These are phyloP conservation scores for Sarotherodon lohbergeri DNA, from an alignment of 2,113 vertebrate species.

Conservation along the genomic window DNA sequence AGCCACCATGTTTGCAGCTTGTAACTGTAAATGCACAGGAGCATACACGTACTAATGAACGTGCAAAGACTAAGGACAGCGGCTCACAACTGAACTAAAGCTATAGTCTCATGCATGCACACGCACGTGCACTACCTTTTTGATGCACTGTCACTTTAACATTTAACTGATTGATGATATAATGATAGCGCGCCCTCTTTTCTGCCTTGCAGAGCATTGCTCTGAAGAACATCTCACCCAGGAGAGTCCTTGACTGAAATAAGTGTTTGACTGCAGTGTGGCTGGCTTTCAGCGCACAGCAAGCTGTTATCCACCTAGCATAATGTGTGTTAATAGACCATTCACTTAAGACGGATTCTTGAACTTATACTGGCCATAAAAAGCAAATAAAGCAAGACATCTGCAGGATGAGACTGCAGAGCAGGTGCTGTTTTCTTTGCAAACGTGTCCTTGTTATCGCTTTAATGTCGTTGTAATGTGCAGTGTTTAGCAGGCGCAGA, in stretches of 20 bases:
- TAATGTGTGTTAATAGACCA: conserved; percentile 37
- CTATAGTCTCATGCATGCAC: not conserved
- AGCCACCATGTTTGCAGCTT: not conserved
- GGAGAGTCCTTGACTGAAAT: conserved; percentile 32
- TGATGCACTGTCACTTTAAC: not conserved
- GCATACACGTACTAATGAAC: not conserved
- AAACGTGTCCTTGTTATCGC: not conserved
- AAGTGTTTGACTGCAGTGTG: conserved; percentile 37
- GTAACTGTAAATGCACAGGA: not conserved
- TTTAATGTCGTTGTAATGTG: conserved; percentile 15
- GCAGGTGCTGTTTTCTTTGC: not conserved
- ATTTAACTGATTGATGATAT: not conserved
- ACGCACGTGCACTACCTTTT: not conserved
- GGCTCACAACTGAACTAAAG: not conserved
- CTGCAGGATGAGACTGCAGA: not conserved
- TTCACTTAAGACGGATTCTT: conserved; percentile 9
- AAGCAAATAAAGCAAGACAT: not conserved
- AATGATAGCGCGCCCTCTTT: not conserved
- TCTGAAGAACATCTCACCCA: not conserved
- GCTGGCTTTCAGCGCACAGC: not conserved
- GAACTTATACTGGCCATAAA: conserved; percentile 16
- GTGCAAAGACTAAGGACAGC: not conserved
- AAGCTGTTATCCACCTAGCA: not conserved
- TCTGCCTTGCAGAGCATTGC: not conserved
- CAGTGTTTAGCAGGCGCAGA: not conserved